Evolutionary conservation across 2,888 invertebrate genomes (phyloP).

Genomic region (Amphimallon solstitiale): DNA sequence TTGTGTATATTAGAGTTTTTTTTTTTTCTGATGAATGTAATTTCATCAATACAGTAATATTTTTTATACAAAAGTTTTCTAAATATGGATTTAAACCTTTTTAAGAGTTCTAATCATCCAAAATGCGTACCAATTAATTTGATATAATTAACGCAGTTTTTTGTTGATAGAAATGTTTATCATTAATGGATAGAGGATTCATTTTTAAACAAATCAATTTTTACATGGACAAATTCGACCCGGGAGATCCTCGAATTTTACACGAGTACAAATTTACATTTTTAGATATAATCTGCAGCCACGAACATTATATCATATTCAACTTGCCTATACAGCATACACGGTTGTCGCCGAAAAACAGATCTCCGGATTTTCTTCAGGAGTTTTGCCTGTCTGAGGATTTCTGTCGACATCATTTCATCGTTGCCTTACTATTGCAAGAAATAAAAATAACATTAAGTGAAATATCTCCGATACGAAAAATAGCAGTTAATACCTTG

Average conservation of each 20-base stretch:
- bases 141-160: neutral
- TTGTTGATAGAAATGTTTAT: constrained; percentile 76
- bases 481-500: constrained; percentile 80
- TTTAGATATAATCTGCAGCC: constrained; percentile 88
- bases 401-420: constrained; percentile 91
- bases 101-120: too few relatives aligned
- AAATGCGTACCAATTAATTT: neutral
- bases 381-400: constrained; percentile 79
- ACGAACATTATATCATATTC: constrained; percentile 94
- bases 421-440: constrained; percentile 86
- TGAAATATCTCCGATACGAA: constrained; percentile 85
- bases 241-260: constrained; percentile 80
- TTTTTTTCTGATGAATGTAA: too few relatives aligned
- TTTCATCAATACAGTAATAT: too few relatives aligned
- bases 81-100: too few relatives aligned
- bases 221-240: constrained; percentile 86
- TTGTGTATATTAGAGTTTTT: too few relatives aligned
- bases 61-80: too few relatives aligned
- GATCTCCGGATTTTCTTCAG: constrained; percentile 65
- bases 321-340: constrained; percentile 86
- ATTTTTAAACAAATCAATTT: constrained; percentile 89
- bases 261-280: constrained; percentile 94
- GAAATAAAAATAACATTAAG: constrained; percentile 89
- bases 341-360: constrained; percentile 68
- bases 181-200: constrained; percentile 94